Evolutionary conservation across 2,797 vertebrate species (phyloP).

Genomic region (Malacoraja senta): DNA sequence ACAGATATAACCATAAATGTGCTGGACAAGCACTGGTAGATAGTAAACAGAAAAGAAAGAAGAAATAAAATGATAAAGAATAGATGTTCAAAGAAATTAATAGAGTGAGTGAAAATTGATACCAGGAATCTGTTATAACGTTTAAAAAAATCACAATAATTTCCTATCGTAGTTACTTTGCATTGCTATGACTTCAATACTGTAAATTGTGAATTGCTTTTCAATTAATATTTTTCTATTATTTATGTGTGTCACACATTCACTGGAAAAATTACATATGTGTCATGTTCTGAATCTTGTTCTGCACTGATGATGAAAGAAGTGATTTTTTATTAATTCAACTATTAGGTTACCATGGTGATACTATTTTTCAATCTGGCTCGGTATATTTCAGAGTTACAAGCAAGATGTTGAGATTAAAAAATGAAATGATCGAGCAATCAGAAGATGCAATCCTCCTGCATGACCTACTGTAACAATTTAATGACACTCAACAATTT

Average conservation of each 20-base stretch:
- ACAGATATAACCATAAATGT: background rate
- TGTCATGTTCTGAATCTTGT: slow-evolving; percentile 36
- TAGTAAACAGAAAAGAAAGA: background rate
- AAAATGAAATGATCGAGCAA: background rate
- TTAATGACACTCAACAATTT: background rate
- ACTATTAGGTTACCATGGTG: slow-evolving; percentile 35
- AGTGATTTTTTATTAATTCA: slow-evolving; percentile 31
- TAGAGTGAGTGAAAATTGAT: background rate
- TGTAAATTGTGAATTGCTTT: slow-evolving; percentile 31
- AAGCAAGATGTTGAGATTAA: background rate
- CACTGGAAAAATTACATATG: slow-evolving; percentile 33
- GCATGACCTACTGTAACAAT: background rate
- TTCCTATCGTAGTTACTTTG: slow-evolving; percentile 21
- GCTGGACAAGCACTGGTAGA: background rate
- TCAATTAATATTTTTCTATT: slow-evolving; percentile 39
- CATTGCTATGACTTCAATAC: slow-evolving; percentile 22
- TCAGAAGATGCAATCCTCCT: background rate
- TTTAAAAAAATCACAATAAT: slow-evolving; percentile 16
- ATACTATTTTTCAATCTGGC: slow-evolving; percentile 19
- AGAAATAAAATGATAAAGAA: background rate
- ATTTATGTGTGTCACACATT: slow-evolving; percentile 36
- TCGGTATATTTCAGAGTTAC: background rate
- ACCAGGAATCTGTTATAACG: background rate
- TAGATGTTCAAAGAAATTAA: background rate
- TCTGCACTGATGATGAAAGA: slow-evolving; percentile 37